Conservation (phyloP, 1,140 invertebrate species). For the Drosophila navojoa region DNA sequence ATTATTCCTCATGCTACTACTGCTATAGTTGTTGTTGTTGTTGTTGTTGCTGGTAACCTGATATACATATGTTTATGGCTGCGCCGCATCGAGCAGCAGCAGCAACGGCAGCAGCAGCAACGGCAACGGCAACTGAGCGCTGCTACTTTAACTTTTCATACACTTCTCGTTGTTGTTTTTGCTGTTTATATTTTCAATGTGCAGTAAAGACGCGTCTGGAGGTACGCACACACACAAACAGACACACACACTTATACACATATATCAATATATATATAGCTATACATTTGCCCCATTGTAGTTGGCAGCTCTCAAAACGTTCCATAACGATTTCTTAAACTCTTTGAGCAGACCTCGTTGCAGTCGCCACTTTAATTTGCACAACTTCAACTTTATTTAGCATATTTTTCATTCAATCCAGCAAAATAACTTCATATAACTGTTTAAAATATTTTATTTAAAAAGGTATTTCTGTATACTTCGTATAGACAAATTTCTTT, state of each 20-base stretch:
- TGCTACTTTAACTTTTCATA: slow-evolving; percentile 78
- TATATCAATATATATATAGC: neutral
- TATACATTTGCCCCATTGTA: neutral
- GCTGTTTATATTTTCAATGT: slow-evolving; percentile 14
- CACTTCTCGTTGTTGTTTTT: slow-evolving; percentile 42
- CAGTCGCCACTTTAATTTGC: too few relatives aligned
- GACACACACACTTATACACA: neutral
- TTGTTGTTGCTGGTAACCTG: slow-evolving; percentile 67
- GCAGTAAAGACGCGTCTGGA: slow-evolving; percentile 11
- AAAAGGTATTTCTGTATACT: too few relatives aligned
- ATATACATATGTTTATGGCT: slow-evolving; percentile 82
- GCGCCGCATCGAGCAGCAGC: slow-evolving; percentile 59
- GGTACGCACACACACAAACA: slow-evolving; percentile 1
- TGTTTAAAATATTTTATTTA: too few relatives aligned
- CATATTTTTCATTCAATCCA: too few relatives aligned
- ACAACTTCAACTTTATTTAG: too few relatives aligned
- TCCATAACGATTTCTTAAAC: slow-evolving; percentile 39
- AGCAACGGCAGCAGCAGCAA: slow-evolving; percentile 12
- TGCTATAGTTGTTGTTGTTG: slow-evolving; percentile 12
- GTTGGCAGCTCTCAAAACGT: neutral
- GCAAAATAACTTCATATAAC: too few relatives aligned
- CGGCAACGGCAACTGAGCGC: slow-evolving; percentile 47
- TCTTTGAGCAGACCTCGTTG: neutral
- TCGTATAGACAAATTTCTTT: too few relatives aligned
- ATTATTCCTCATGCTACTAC: neutral